Evolutionary conservation across 1,140 invertebrate species (phyloP).

Genomic region (Amphibalanus amphitrite): DNA sequence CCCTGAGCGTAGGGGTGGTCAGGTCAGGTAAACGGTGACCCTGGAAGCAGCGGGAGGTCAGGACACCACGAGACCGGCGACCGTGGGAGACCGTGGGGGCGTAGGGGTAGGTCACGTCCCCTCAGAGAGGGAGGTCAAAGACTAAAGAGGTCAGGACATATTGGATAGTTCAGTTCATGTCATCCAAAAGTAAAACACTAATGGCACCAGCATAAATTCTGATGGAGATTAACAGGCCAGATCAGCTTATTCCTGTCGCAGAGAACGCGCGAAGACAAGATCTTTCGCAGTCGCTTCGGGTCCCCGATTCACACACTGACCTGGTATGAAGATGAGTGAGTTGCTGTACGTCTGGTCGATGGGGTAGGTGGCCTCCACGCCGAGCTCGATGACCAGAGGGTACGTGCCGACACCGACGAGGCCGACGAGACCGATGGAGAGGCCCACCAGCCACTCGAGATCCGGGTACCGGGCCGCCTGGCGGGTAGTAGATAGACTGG

Average conservation of each 20-base stretch:
- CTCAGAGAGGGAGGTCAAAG: too few species aligned
- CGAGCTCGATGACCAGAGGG: background rate
- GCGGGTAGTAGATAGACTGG: too few species aligned
- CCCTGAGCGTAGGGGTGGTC: background rate
- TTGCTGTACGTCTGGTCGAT: background rate
- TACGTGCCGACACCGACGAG: background rate
- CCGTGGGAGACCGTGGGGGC: too few species aligned
- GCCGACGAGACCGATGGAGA: background rate
- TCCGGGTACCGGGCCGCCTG: background rate
- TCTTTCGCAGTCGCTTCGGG: too few species aligned
- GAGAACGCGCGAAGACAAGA: background rate
- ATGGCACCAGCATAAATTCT: too few species aligned
- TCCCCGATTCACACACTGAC: background rate
- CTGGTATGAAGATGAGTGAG: background rate
- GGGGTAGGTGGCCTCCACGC: background rate
- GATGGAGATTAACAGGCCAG: too few species aligned
- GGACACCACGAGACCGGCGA: background rate
- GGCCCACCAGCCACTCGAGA: background rate
- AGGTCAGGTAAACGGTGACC: background rate
- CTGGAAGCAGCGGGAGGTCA: background rate
- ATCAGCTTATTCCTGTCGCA: background rate
- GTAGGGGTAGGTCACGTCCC: too few species aligned
- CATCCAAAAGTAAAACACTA: too few species aligned
- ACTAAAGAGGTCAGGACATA: too few species aligned
- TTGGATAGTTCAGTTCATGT: too few species aligned